phyloP scores from a whole-genome alignment of 2,888 invertebrate genomes.

The Drosophila maculinotata region DNA sequence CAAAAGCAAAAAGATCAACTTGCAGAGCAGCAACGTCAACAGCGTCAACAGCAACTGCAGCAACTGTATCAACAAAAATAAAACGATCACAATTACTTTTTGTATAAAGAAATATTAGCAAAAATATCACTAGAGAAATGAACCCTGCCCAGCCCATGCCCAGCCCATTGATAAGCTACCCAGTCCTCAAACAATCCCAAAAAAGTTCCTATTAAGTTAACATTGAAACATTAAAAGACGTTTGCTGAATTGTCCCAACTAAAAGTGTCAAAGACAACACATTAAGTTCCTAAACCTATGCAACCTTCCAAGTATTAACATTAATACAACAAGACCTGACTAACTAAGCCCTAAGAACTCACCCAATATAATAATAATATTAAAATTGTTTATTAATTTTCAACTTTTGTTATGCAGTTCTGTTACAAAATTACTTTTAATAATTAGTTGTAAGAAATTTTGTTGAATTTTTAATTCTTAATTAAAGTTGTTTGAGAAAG shows the following conservation, averaged over 20 bases:
- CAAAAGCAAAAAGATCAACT: constrained; percentile 86
- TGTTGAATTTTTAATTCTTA: constrained; percentile 58
- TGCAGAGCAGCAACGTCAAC: constrained; percentile 83
- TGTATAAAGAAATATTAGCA: constrained; percentile 48
- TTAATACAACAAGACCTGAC: constrained; percentile 17
- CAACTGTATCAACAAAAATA: constrained; percentile 84
- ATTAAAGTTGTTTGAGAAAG: constrained; percentile 66
- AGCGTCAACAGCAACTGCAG: constrained; percentile 83
- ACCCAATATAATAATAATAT: constrained; percentile 20
- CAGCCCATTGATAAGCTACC: constrained; percentile 48
- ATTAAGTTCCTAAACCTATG: constrained; percentile 54
- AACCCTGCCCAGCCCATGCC: constrained; percentile 23
- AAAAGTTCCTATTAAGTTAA: constrained; percentile 55
- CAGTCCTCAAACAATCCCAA: constrained; percentile 16
- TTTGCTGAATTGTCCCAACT: constrained; percentile 62
- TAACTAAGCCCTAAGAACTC: constrained; percentile 26
- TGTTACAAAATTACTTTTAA: constrained; percentile 67
- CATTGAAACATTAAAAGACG: constrained; percentile 43
- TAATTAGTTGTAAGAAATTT: constrained; percentile 65
- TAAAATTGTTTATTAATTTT: constrained; percentile 36
- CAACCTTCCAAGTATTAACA: constrained; percentile 33
- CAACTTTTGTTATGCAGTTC: constrained; percentile 72
- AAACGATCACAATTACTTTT: constrained; percentile 40
- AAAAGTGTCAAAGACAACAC: constrained; percentile 59
- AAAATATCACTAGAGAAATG: constrained; percentile 49